These are phyloP conservation scores for Apogon hyalosoma DNA, from an alignment of 2,797 vertebrate species.

Conservation along the genomic window DNA sequence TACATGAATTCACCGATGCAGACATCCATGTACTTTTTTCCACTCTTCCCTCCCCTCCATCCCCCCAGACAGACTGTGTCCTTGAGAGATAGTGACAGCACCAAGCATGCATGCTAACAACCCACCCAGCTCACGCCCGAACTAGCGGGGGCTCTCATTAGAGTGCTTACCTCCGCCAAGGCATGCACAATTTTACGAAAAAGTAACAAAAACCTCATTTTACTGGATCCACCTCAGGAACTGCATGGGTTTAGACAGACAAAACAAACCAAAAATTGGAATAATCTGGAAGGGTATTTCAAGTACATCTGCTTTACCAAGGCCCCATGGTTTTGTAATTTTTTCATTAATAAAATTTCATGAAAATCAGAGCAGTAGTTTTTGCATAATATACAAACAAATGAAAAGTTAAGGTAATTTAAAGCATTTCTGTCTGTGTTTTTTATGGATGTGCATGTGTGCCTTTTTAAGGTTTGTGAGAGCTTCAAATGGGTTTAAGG, in stretches of 20 bases:
- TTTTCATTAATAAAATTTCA: too few species aligned
- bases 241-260: too few species aligned
- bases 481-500: conserved; percentile 32
- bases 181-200: too few species aligned
- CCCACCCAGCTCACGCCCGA: conserved; percentile 50
- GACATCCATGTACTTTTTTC: conserved; percentile 35
- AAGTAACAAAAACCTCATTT: too few species aligned
- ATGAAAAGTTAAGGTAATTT: too few species aligned
- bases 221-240: too few species aligned
- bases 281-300: not conserved
- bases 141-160: conserved; percentile 14
- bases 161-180: too few species aligned
- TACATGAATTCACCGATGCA: conserved; percentile 46
- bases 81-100: conserved; percentile 63
- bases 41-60: not conserved
- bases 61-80: conserved; percentile 50
- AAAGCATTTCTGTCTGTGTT: conserved; percentile 29
- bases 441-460: conserved; percentile 14
- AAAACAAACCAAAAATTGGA: too few species aligned
- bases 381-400: too few species aligned
- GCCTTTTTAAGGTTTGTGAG: conserved; percentile 25
- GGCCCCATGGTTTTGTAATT: too few species aligned
- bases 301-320: too few species aligned
- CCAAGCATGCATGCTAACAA: conserved; percentile 68
- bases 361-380: too few species aligned